Evolutionary conservation across 2,797 vertebrate genomes (phyloP).

Genomic region (Ataeniobius toweri): DNA sequence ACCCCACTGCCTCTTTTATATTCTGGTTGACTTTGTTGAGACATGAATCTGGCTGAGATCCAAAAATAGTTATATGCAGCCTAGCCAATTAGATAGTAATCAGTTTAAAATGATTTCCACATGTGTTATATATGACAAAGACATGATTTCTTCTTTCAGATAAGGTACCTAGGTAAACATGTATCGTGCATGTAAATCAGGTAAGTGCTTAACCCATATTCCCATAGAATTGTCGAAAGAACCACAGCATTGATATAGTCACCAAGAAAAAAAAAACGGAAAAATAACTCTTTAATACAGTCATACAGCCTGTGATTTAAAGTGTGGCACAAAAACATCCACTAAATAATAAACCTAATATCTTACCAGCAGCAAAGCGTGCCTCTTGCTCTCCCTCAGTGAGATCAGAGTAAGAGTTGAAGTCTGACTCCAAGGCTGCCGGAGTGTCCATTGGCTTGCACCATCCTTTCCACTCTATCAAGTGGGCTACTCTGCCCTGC

Average conservation of each 20-base stretch:
- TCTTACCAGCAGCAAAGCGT: constrained; percentile 89
- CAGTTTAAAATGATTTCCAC: neutral
- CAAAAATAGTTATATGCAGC: neutral
- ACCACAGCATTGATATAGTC: neutral
- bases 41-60: neutral
- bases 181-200: neutral
- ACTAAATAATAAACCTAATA: neutral
- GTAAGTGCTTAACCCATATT: neutral
- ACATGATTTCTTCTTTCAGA: neutral
- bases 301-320: neutral
- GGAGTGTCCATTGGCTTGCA: constrained; percentile 92
- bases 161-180: neutral
- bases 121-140: neutral
- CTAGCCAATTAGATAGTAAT: neutral
- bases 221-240: neutral
- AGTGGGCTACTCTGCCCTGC: constrained; percentile 94
- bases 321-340: neutral
- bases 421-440: constrained; percentile 88
- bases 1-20: neutral
- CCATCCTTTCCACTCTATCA: constrained; percentile 99
- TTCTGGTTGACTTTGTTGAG: neutral
- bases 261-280: neutral
- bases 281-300: neutral
- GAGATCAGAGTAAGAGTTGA: constrained; percentile 95
- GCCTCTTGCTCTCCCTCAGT: constrained; percentile 97